Base-by-base conservation (phyloP, 2,888 invertebrate genomes). In the Ditula angustiorana region DNA sequence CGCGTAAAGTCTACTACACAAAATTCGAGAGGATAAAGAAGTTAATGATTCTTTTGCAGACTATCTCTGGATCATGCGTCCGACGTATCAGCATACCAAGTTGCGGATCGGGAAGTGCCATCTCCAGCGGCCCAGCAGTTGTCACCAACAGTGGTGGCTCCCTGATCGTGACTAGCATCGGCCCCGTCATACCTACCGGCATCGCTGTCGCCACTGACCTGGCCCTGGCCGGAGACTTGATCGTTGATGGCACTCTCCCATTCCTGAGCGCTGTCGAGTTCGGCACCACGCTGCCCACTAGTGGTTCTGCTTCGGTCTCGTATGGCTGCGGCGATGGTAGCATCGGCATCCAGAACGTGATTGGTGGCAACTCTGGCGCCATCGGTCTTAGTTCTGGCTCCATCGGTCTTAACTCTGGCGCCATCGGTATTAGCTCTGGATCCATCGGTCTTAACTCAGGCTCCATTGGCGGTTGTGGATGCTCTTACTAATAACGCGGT, bases 311-410 rank as follows among this genome's bases (percentile, higher is more conserved):
- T 23, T 71, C 74, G 0, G 75, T 85, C 5, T 69, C 77, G 0
- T 85, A 86, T 56, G 77, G 80, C 10, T 85, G 85, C 35, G 86
- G 86, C 3, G 71, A 72, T 61, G 83, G 83, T 0, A 74, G 68
- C 5, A 74, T 77, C 1, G 81, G 77, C 2, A 80, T 80, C 35
- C 46, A 44, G 21, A 19, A 19, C 21, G 24, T 46, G n/a, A 23
- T 61, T 5, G 55, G 55, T 2, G 49, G 47, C 8, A 61, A 35
- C 28, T 46, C 46, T 5, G 47, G 13, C 30, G 49, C 50, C n/a
- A n/a, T n/a, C 37, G 37, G 53, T 30, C 16, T 24, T 13, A 55
- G 33, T 33, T 33, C 49, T 11, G 47, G 28, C 23, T 33, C 24
- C 41, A 16, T 41, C 10, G 41, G 41, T 2, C 19, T n/a, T n/a